These are phyloP conservation scores for Fringilla coelebs DNA, from an alignment of 2,797 vertebrate genomes.

Conservation along the genomic window DNA sequence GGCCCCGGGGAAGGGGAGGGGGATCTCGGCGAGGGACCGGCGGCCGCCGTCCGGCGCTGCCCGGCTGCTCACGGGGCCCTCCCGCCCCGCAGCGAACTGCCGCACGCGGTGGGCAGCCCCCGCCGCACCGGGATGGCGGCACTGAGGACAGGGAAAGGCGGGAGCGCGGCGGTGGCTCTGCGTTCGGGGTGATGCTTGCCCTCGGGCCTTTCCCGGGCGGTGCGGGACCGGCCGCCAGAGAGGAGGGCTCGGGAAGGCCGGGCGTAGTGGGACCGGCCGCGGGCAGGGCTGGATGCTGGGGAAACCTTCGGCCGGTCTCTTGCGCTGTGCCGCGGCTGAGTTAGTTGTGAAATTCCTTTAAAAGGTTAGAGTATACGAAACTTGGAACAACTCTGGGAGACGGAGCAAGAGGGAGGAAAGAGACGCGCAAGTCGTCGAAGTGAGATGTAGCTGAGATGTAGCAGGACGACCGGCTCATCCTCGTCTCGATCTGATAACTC, in stretches of 20 bases:
- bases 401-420: rapidly evolving
- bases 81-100: not conserved
- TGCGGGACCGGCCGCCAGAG: not conserved
- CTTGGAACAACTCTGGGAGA: not conserved
- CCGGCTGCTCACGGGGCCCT: not conserved
- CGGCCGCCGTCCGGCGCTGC: not conserved
- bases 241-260: not conserved
- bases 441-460: not conserved
- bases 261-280: not conserved
- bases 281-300: not conserved
- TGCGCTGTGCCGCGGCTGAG: rapidly evolving
- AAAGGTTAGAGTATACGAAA: not conserved
- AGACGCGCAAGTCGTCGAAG: rapidly evolving
- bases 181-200: too few relatives aligned
- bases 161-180: not conserved
- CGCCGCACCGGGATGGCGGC: not conserved
- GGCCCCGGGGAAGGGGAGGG: not conserved
- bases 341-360: not conserved
- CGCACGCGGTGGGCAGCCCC: not conserved
- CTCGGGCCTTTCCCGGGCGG: not conserved
- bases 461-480: rapidly evolving
- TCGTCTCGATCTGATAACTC: not conserved
- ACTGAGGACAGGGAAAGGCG: not conserved
- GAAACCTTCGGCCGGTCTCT: not conserved
- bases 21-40: not conserved